Conservation (phyloP, 2,113 vertebrate species). For the Ictalurus furcatus region DNA sequence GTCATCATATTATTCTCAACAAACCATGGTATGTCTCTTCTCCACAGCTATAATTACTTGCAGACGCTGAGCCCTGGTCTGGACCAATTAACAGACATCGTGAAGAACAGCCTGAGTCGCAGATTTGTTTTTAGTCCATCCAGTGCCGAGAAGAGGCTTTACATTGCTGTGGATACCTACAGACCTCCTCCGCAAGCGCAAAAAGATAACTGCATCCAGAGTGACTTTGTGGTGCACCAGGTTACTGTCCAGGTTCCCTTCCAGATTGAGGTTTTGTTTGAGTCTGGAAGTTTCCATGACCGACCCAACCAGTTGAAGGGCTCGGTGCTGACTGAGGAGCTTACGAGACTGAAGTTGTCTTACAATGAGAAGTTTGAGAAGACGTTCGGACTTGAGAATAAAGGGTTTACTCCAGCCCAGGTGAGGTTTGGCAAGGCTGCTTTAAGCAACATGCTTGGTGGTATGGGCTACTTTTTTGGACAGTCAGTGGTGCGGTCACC, state of each 20-base stretch:
- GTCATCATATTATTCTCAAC: not conserved
- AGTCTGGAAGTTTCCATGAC: constrained; percentile 79
- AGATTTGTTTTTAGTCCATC: constrained; percentile 78
- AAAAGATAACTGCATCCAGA: constrained; percentile 68
- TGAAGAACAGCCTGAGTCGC: constrained; percentile 79
- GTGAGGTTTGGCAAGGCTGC: constrained; percentile 81
- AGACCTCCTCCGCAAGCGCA: constrained; percentile 72
- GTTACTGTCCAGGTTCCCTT: constrained; percentile 84
- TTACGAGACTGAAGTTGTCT: constrained; percentile 65
- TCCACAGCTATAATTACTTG: constrained; percentile 84
- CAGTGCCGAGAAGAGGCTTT: constrained; percentile 75
- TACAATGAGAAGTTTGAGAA: constrained; percentile 83
- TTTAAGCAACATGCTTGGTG: constrained; percentile 89
- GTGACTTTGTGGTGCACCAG: constrained; percentile 87
- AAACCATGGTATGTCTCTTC: not conserved
- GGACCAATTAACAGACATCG: constrained; percentile 84
- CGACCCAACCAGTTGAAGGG: constrained; percentile 76
- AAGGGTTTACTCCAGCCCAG: constrained; percentile 72
- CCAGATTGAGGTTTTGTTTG: constrained; percentile 83
- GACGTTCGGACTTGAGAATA: constrained; percentile 77
- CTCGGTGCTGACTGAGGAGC: constrained; percentile 67
- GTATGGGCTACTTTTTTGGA: constrained; percentile 91
- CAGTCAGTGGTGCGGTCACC: constrained; percentile 80
- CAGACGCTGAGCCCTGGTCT: constrained; percentile 79
- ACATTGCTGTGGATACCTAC: constrained; percentile 75